Percentiles rank a stretch among this genome's conserved stretches.
Evolutionary conservation across 1,140 invertebrate genomes (phyloP).

Genomic region (Heliconius hermathena): DNA sequence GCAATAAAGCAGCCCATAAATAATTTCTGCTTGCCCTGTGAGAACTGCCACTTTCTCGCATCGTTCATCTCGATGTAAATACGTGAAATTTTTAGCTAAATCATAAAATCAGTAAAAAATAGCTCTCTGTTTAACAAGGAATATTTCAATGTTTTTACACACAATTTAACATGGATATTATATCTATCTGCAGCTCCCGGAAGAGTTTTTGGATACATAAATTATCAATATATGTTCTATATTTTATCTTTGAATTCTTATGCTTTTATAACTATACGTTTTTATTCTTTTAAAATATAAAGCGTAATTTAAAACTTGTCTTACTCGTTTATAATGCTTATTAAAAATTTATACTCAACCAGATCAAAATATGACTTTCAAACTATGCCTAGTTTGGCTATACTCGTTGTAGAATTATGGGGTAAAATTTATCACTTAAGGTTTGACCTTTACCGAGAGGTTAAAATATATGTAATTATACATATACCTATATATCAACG

Average conservation of each 20-base stretch:
- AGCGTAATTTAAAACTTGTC: conserved; percentile 3
- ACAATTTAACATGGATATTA: conserved; percentile 63
- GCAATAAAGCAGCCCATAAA: conserved; percentile 80
- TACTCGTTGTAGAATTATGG: conserved; percentile 49
- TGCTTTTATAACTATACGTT: neutral
- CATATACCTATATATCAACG: conserved; percentile 13
- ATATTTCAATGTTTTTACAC: conserved; percentile 58
- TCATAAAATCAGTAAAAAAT: conserved; percentile 50
- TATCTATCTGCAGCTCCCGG: conserved; percentile 50
- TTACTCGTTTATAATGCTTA: conserved; percentile 35
- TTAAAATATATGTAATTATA: neutral
- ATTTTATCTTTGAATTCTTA: conserved; percentile 1
- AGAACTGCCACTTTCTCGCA: conserved; percentile 69
- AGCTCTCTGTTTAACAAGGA: conserved; percentile 43
- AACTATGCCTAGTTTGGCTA: conserved; percentile 41
- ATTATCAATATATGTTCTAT: conserved; percentile 41
- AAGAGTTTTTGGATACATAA: conserved; percentile 49
- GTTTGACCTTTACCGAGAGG: conserved; percentile 1
- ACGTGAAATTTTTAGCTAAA: conserved; percentile 48
- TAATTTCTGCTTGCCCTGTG: conserved; percentile 73
- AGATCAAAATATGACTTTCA: conserved; percentile 52
- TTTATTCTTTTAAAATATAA: neutral
- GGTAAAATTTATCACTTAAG: conserved; percentile 31
- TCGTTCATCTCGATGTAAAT: conserved; percentile 58
- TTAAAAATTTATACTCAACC: conserved; percentile 57